Evolutionary conservation across 2,888 invertebrate species (phyloP).

Genomic region (Watsonalla cultraria): DNA sequence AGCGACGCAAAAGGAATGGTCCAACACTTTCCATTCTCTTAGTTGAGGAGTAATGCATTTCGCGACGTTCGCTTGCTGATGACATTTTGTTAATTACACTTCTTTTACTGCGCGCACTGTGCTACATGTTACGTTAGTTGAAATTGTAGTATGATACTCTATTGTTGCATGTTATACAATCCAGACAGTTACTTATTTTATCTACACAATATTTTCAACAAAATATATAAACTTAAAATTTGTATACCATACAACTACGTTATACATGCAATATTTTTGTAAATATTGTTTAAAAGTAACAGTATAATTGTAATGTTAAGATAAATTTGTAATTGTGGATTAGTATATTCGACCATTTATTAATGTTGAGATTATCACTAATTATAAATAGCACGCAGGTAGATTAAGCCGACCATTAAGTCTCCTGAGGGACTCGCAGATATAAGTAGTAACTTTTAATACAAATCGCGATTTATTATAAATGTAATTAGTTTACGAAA

Average conservation of each 20-base stretch:
- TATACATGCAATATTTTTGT: too few relatives aligned
- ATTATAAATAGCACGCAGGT: not conserved
- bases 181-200: too few relatives aligned
- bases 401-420: not conserved
- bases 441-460: not conserved
- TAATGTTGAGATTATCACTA: not conserved
- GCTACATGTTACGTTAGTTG: not conserved
- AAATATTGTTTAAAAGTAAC: too few relatives aligned
- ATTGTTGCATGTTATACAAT: too few relatives aligned
- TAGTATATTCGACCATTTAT: too few relatives aligned
- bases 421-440: not conserved
- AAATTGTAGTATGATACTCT: not conserved
- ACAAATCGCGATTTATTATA: not conserved
- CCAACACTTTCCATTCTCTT: constrained; percentile 17
- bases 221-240: too few relatives aligned
- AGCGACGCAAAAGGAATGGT: constrained; percentile 11
- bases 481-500: not conserved
- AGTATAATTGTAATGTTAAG: too few relatives aligned
- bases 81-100: constrained; percentile 15
- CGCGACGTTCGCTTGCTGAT: constrained; percentile 8
- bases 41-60: constrained; percentile 15
- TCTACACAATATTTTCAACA: too few relatives aligned
- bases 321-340: too few relatives aligned
- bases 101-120: constrained; percentile 1
- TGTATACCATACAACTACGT: too few relatives aligned